Conservation (phyloP, 2,888 invertebrate genomes). For the Sarcophaga caerulescens region DNA sequence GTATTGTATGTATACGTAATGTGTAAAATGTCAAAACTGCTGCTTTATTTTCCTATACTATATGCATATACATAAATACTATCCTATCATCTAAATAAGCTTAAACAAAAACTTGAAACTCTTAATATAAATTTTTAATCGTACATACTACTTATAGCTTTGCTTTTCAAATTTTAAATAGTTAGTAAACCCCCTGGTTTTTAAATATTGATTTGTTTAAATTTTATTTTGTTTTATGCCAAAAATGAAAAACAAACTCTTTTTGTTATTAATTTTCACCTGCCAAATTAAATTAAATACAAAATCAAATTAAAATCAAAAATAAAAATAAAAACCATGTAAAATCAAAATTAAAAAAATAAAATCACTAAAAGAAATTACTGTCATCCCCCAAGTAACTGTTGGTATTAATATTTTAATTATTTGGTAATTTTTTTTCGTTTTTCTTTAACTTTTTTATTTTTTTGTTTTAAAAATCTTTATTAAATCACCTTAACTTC, state of each 20-base stretch:
- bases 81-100: not conserved
- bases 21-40: constrained; percentile 45
- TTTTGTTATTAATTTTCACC: constrained; percentile 37
- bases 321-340: constrained; percentile 41
- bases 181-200: not conserved
- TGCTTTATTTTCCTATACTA: constrained; percentile 38
- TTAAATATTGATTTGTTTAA: not conserved
- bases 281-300: constrained; percentile 7
- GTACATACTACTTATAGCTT: constrained; percentile 35
- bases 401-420: constrained; percentile 51
- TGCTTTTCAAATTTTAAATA: constrained; percentile 32
- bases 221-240: constrained; percentile 31
- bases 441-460: constrained; percentile 9
- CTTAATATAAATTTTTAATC: not conserved
- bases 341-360: constrained; percentile 31
- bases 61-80: not conserved
- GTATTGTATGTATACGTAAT: constrained; percentile 45
- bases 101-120: not conserved
- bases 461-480: not conserved
- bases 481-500: not conserved
- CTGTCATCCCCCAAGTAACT: constrained; percentile 64
- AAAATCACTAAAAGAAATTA: constrained; percentile 37
- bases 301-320: constrained; percentile 14
- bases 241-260: constrained; percentile 18
- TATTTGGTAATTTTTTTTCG: constrained; percentile 8